phyloP scores from a whole-genome alignment of 2,113 vertebrate species.

The Nymphicus hollandicus region DNA sequence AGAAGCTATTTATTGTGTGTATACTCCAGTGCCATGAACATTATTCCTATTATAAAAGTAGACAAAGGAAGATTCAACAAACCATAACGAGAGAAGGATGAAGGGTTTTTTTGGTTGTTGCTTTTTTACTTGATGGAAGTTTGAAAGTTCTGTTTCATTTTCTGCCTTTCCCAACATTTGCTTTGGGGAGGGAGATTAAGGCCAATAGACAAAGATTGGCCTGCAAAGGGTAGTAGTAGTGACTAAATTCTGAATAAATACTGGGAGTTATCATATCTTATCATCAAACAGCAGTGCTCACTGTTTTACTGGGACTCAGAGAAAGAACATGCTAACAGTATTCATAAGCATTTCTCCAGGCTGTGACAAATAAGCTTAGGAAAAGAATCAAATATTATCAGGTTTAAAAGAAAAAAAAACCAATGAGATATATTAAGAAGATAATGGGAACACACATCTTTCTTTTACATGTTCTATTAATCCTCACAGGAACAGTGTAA shows the following conservation, averaged over 20 bases:
- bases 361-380: background rate
- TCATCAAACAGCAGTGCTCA: background rate
- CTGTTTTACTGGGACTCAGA: background rate
- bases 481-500: background rate
- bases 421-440: background rate
- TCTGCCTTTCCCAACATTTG: conserved; percentile 12
- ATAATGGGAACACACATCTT: background rate
- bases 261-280: background rate
- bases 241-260: background rate
- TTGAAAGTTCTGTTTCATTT: conserved; percentile 57
- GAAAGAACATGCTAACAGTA: background rate
- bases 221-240: background rate
- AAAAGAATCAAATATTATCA: background rate
- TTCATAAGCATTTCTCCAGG: background rate
- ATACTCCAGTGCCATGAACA: conserved; percentile 75
- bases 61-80: conserved; percentile 74
- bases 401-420: background rate
- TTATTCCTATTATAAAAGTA: conserved; percentile 73
- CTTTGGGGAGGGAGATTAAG: background rate
- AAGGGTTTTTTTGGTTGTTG: background rate
- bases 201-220: background rate
- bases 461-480: background rate
- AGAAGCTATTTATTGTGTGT: conserved; percentile 71
- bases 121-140: conserved; percentile 51
- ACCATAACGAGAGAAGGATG: conserved; percentile 68